Percentiles rank a stretch among this genome's conserved stretches.
phyloP scores from a whole-genome alignment of 1,140 invertebrate species.

The Calephelis nemesis region DNA sequence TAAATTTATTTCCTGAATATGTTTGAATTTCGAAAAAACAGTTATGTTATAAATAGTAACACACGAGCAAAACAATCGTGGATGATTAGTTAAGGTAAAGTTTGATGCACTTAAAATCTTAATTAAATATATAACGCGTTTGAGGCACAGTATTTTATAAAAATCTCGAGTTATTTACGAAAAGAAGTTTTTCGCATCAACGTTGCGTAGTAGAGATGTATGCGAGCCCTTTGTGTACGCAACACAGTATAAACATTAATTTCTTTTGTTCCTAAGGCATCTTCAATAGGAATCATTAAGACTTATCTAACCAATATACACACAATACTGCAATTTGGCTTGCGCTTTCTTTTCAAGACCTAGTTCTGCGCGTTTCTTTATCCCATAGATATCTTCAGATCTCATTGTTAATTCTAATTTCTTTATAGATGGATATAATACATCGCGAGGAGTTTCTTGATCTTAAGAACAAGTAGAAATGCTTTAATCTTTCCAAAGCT shows the following conservation, averaged over 20 bases:
- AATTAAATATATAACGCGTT: too few relatives aligned
- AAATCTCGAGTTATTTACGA: too few relatives aligned
- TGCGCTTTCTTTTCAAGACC: conserved; percentile 16
- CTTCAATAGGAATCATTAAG: conserved; percentile 41
- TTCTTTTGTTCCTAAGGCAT: conserved; percentile 35
- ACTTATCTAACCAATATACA: conserved; percentile 34
- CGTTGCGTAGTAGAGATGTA: neutral
- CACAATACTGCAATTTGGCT: conserved; percentile 44
- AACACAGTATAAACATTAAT: conserved; percentile 18
- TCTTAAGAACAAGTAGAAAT: neutral
- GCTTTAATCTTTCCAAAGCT: neutral
- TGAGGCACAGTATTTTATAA: too few relatives aligned
- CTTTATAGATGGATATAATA: neutral
- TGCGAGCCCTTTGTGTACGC: conserved; percentile 6
- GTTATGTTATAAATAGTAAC: too few relatives aligned
- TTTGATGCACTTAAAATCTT: too few relatives aligned
- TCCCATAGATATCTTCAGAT: conserved; percentile 3
- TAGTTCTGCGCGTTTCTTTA: conserved; percentile 12
- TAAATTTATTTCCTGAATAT: too few relatives aligned
- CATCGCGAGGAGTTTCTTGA: conserved; percentile 9
- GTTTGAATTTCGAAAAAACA: too few relatives aligned
- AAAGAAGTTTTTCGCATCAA: too few relatives aligned
- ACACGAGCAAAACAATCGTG: too few relatives aligned
- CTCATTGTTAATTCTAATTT: conserved; percentile 1
- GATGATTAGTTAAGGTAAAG: too few relatives aligned